Conservation (phyloP, 2,797 vertebrate species). For the Phataginus tricuspis region DNA sequence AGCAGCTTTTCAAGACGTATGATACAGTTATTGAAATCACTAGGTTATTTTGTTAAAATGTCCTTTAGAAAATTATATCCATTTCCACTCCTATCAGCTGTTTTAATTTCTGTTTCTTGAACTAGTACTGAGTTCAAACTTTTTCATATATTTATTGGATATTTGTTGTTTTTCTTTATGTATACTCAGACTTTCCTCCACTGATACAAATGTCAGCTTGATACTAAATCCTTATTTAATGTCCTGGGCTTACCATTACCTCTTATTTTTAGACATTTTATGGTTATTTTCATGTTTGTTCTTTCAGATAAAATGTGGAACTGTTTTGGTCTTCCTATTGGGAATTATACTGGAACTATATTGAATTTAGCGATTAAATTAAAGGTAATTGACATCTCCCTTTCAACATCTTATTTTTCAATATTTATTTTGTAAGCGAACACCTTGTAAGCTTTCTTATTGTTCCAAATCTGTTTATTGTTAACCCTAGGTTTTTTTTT, state of each 20-base stretch:
- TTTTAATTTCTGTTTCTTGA: slow-evolving; percentile 18
- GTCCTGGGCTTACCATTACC: neutral
- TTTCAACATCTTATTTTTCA: neutral
- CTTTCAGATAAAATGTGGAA: neutral
- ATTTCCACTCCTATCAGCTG: neutral
- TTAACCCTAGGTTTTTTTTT: neutral
- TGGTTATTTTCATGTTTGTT: neutral
- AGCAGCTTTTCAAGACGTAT: neutral
- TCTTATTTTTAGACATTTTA: neutral
- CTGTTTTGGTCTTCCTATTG: neutral
- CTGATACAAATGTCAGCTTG: neutral
- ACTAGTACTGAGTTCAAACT: neutral
- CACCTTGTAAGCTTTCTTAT: neutral
- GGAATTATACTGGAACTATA: neutral
- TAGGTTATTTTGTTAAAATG: neutral
- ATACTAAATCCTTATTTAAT: neutral
- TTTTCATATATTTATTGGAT: slow-evolving; percentile 23
- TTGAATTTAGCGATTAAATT: neutral
- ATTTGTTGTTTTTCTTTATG: neutral
- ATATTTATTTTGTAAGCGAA: neutral
- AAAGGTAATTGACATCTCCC: neutral
- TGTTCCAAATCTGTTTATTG: neutral
- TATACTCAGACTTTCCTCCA: neutral
- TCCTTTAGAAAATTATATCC: neutral
- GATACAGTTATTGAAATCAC: neutral